These are phyloP conservation scores for Chlorospingus semifuscus DNA, from an alignment of 2,797 vertebrate species.

Conservation along the genomic window DNA sequence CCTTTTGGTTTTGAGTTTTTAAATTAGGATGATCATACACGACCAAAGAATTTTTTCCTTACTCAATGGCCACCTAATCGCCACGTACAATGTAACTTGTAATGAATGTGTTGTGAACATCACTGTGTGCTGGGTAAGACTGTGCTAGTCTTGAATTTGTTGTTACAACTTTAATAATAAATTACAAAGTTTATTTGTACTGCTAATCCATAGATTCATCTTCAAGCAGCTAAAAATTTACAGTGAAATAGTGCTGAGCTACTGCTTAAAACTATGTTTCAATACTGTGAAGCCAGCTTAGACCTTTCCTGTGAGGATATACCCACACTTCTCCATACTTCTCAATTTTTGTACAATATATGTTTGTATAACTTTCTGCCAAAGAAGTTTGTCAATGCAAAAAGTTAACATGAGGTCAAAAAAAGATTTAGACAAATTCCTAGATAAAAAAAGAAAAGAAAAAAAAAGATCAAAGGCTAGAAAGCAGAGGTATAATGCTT, in stretches of 20 bases:
- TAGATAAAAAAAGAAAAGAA: not conserved
- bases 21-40: not conserved
- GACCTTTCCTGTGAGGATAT: not conserved
- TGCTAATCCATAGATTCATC: not conserved
- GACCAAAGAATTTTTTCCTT: not conserved
- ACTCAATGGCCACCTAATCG: not conserved
- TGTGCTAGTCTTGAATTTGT: not conserved
- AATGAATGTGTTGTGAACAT: rapidly evolving
- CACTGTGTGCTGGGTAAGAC: rapidly evolving
- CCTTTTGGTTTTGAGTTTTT: not conserved
- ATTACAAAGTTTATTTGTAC: not conserved
- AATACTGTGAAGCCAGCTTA: not conserved
- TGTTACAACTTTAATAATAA: not conserved
- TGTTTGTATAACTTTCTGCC: not conserved
- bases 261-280: not conserved
- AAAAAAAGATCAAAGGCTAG: rapidly evolving
- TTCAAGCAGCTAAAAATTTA: not conserved
- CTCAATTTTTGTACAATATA: not conserved
- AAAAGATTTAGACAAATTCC: not conserved
- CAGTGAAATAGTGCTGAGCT: not conserved
- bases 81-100: not conserved
- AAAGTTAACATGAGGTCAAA: not conserved
- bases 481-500: not conserved
- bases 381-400: not conserved
- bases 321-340: not conserved